A percentile compares a stretch with the other conserved stretches of the same genome.
Conservation (phyloP, 2,888 invertebrate genomes). For the Trissonchulus latispiculum region DNA sequence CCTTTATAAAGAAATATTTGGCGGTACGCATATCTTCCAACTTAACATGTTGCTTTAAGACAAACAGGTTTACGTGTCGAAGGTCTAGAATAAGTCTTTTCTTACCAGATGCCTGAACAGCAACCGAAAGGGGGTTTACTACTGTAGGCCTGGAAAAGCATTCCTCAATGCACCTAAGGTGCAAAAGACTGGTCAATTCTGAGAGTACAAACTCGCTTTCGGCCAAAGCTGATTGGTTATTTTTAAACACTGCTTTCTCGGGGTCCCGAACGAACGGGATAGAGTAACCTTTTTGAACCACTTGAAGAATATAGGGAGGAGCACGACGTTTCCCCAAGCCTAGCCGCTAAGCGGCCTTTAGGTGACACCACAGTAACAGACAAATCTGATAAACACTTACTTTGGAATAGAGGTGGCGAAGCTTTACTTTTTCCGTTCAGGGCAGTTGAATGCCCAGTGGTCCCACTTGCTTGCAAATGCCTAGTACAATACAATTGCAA, state of each 20-base stretch:
- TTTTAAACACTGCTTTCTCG: neutral
- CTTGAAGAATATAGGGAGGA: neutral
- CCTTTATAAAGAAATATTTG: neutral
- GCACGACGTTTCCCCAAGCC: neutral
- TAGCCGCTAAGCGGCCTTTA: neutral
- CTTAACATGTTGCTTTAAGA: neutral
- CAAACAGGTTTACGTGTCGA: neutral
- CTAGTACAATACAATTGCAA: no score
- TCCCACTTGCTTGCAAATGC: constrained; percentile 6
- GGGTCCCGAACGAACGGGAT: neutral
- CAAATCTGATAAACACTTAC: no score
- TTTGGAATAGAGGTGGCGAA: no score
- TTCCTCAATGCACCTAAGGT: neutral
- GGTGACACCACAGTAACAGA: neutral
- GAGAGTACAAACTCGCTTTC: neutral
- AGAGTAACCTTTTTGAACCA: neutral
- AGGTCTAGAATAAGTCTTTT: constrained; percentile 14
- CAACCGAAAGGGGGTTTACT: constrained; percentile 9
- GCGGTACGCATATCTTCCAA: neutral
- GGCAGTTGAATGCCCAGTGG: neutral
- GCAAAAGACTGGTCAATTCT: neutral
- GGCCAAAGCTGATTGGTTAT: neutral
- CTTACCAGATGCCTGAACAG: constrained; percentile 8
- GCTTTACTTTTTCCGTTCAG: neutral
- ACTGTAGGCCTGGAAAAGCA: neutral